Percentiles rank a stretch among this genome's conserved stretches.
phyloP scores from a whole-genome alignment of 2,113 vertebrate genomes.

The Leptodactylus fuscus region DNA sequence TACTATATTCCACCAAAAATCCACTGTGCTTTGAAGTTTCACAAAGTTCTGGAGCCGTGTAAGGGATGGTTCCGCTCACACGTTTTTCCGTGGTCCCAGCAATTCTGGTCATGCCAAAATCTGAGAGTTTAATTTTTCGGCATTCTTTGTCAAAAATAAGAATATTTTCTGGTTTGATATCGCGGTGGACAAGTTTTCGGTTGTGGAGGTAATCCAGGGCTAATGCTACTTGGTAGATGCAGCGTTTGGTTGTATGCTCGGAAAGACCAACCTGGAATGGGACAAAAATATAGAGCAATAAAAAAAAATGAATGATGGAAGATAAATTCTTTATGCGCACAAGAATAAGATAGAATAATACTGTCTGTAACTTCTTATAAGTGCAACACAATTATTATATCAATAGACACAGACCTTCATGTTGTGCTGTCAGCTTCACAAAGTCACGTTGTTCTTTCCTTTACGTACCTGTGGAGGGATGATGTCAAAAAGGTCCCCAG shows the following conservation, averaged over 20 bases:
- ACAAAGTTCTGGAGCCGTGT: slow-evolving; percentile 83
- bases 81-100: slow-evolving; percentile 82
- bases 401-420: too few relatives aligned
- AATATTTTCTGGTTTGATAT: slow-evolving; percentile 86
- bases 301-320: neutral
- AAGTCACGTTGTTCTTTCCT: too few relatives aligned
- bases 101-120: slow-evolving; percentile 84
- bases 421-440: too few relatives aligned
- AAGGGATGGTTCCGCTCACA: slow-evolving; percentile 84
- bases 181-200: slow-evolving; percentile 82
- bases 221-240: slow-evolving; percentile 82
- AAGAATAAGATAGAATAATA: neutral
- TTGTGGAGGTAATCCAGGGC: slow-evolving; percentile 83
- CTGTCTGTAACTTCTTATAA: too few relatives aligned
- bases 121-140: slow-evolving; percentile 82
- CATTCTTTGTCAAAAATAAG: slow-evolving; percentile 85
- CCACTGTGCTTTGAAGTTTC: slow-evolving; percentile 79
- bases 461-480: slow-evolving; percentile 83
- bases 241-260: slow-evolving; percentile 81
- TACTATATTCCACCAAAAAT: slow-evolving; percentile 82
- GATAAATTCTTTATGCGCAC: neutral
- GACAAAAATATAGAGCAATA: neutral
- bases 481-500: slow-evolving; percentile 84
- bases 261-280: slow-evolving; percentile 77
- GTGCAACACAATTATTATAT: too few relatives aligned